Evolutionary conservation across 2,113 vertebrate genomes (phyloP).

Genomic region (Anthoscopus minutus): DNA sequence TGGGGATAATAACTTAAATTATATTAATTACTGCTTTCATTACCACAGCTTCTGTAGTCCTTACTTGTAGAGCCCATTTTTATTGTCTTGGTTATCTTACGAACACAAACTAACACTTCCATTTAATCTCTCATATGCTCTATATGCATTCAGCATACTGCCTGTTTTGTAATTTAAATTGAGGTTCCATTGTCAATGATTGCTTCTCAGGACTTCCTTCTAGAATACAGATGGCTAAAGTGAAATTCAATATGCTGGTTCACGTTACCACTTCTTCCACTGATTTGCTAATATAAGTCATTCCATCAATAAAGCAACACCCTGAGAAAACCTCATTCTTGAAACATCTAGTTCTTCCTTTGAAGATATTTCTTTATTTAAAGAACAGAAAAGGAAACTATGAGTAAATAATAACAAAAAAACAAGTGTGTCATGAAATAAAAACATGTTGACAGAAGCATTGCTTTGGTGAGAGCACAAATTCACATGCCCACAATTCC

Average conservation of each 20-base stretch:
- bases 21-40: constrained; percentile 22
- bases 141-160: neutral
- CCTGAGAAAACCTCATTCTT: neutral
- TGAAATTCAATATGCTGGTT: constrained; percentile 10
- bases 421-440: neutral
- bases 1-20: neutral
- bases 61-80: neutral
- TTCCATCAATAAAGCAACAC: neutral
- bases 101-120: neutral
- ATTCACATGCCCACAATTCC: neutral
- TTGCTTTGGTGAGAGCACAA: neutral
- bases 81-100: neutral
- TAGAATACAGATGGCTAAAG: constrained; percentile 12
- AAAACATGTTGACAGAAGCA: neutral
- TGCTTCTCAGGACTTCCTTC: constrained; percentile 15
- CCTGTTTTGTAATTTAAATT: constrained; percentile 24
- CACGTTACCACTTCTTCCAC: neutral
- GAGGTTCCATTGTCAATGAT: constrained; percentile 1
- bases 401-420: neutral
- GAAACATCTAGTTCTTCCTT: neutral
- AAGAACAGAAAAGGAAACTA: neutral
- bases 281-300: neutral
- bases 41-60: neutral
- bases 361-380: neutral
- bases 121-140: neutral